phyloP scores from a whole-genome alignment of 1,140 invertebrate species.

The Pinna nobilis region DNA sequence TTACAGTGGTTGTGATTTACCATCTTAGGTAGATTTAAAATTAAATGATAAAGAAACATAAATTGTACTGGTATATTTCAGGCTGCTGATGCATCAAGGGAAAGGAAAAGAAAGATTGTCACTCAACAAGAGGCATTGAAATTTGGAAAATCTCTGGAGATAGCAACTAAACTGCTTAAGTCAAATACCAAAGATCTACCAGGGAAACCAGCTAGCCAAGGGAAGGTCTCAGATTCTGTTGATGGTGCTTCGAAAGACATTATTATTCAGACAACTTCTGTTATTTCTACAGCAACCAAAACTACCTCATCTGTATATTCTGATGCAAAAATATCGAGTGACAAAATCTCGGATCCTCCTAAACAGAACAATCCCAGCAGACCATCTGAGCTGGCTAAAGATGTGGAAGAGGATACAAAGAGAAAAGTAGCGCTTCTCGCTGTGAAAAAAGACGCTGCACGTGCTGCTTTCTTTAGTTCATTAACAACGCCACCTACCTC shows the following conservation, averaged over 20 bases:
- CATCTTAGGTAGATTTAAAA: constrained; percentile 40
- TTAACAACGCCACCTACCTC: constrained; percentile 45
- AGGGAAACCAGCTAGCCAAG: constrained; percentile 3
- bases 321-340: not conserved
- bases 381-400: not conserved
- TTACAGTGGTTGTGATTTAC: too few relatives aligned
- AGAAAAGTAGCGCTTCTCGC: constrained; percentile 23
- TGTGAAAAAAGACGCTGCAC: constrained; percentile 46
- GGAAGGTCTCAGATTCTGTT: not conserved
- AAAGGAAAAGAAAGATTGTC: constrained; percentile 63
- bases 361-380: too few relatives aligned
- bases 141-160: constrained; percentile 65
- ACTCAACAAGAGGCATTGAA: constrained; percentile 59
- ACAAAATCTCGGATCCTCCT: constrained; percentile 9
- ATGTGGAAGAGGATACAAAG: constrained; percentile 33
- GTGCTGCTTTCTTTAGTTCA: constrained; percentile 58
- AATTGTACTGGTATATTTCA: constrained; percentile 18
- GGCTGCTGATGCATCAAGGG: constrained; percentile 61
- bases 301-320: not conserved
- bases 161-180: constrained; percentile 57
- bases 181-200: constrained; percentile 4
- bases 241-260: not conserved
- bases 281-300: constrained; percentile 12
- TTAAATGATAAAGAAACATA: not conserved
- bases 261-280: constrained; percentile 14